These are phyloP conservation scores for Tridacna gigas DNA, from an alignment of 2,888 invertebrate genomes.

Conservation along the genomic window DNA sequence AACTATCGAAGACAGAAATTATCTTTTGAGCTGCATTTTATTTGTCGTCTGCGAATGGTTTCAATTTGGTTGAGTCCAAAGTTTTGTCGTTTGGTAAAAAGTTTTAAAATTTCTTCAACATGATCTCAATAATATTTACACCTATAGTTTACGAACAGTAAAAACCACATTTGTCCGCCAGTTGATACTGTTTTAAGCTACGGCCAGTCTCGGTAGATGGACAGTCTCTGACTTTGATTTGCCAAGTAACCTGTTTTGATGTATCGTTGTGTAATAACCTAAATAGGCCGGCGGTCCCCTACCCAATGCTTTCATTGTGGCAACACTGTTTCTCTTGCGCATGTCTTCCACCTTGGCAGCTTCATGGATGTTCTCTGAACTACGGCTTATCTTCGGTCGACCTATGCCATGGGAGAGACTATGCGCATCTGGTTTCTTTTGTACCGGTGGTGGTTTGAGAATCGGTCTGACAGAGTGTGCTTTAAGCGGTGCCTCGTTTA, in stretches of 20 bases:
- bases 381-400: conserved; percentile 15
- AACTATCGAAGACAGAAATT: no score
- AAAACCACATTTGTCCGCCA: neutral
- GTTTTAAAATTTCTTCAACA: neutral
- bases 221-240: conserved; percentile 32
- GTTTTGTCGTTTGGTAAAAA: no score
- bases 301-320: conserved; percentile 49
- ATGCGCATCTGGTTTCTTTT: conserved; percentile 49
- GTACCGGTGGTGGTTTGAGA: conserved; percentile 30
- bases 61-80: no score
- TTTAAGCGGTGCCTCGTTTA: neutral
- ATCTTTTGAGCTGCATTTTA: no score
- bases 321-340: conserved; percentile 32
- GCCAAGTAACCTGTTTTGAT: conserved; percentile 46
- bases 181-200: conserved; percentile 18
- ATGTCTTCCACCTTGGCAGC: conserved; percentile 32
- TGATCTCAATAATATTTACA: neutral
- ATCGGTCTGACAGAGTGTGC: conserved; percentile 40
- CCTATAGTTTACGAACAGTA: neutral
- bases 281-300: conserved; percentile 63
- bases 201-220: conserved; percentile 52
- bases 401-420: conserved; percentile 43
- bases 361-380: conserved; percentile 38
- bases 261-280: conserved; percentile 61
- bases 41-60: no score